Base-by-base conservation (phyloP, 2,113 vertebrate genomes). In the Eudyptes chrysolophus region DNA sequence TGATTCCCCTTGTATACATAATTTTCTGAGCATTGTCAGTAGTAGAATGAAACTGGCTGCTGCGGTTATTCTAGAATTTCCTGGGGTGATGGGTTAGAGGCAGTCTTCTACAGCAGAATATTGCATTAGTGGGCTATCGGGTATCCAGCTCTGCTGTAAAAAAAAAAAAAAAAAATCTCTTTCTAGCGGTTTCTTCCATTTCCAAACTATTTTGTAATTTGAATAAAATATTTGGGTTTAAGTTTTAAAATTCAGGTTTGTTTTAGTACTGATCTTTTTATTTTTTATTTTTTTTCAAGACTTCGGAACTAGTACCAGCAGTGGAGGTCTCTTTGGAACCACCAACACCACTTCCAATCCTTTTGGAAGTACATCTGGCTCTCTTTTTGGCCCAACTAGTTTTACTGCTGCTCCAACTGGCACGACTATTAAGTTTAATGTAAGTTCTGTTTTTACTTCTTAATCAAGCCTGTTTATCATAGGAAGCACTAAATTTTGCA, bases 361-460 rank as follows among this genome's bases (percentile, higher is more conserved):
- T 2, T 99, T 99, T 75, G 99, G 99, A 22, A 98, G 98, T 14
- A 97, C 99, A 0, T 98, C 99, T 30, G 98, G 97, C 48, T 99
- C 99, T 4, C 98, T 99, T 27, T 99, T 99, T 36, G 99, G 99
- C 30, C 97, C 99, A 2, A 98, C 99, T 1, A 99, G 99, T 40
- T 99, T 99, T 51, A 98, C 99, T 2, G 96, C 99, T 22, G 95
- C 99, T 36, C 99, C 99, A 38, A 99, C 99, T 32, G 99, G 99
- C 84, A 99, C 99, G 0, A 99, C 99, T 1, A 98, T 99, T 29
- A 99, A 99, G 64, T 99, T 99, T 93, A 99, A 99, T 7, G 99
- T 99, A 97, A 98, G 99, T 98, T 52, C 40, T 87, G 17, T 4
- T 14, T 89, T 14, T 87, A 18, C 38, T 57, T 40, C 80, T 26